Percentiles rank a stretch among this genome's conserved stretches.
phyloP scores from a whole-genome alignment of 2,797 vertebrate genomes.

The Myiotriccus ornatus region DNA sequence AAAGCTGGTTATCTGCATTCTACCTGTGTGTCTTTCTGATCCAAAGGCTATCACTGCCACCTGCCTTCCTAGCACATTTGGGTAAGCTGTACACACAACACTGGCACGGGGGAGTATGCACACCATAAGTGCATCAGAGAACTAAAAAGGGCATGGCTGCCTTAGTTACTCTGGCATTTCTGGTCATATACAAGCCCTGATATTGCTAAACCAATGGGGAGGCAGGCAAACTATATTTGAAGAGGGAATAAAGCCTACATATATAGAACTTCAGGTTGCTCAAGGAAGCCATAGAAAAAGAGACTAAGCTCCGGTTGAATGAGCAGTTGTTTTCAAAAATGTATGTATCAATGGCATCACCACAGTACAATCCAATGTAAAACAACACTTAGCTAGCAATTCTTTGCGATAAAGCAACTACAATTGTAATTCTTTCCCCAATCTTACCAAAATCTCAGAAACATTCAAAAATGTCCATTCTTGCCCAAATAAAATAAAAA shows the following conservation, averaged over 20 bases:
- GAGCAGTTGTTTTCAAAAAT: neutral
- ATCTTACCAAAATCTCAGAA: neutral
- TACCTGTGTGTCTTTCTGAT: neutral
- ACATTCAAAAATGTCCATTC: neutral
- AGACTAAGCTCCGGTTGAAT: neutral
- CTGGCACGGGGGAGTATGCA: rapidly evolving
- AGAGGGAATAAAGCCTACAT: neutral
- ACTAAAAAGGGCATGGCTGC: neutral
- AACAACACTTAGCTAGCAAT: neutral
- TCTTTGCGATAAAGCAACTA: neutral
- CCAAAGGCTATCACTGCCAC: neutral
- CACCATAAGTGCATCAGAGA: neutral
- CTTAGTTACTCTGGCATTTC: neutral
- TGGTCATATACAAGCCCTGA: rapidly evolving
- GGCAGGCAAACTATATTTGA: neutral
- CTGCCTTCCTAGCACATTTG: neutral
- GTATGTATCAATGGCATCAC: neutral
- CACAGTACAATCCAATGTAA: neutral
- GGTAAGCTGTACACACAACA: neutral
- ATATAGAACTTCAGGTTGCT: neutral
- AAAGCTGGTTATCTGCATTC: neutral
- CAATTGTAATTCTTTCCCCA: neutral
- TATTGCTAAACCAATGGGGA: rapidly evolving
- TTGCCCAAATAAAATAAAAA: neutral
- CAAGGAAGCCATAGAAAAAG: neutral